These are phyloP conservation scores for Apistogramma diplotaenia DNA, from an alignment of 2,113 vertebrate genomes.

Conservation along the genomic window DNA sequence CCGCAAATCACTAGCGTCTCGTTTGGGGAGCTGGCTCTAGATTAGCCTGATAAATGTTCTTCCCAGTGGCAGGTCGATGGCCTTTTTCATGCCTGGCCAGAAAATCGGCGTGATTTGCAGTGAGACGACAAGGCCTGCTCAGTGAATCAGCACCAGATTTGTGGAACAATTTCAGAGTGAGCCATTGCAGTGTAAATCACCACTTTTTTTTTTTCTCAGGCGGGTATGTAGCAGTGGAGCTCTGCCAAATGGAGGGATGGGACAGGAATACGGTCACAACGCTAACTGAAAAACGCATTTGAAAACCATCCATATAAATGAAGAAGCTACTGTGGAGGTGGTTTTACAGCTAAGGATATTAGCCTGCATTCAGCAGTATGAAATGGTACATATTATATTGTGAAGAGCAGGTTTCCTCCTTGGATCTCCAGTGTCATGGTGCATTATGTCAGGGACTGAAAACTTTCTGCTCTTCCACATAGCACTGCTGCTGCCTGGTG, in stretches of 20 bases:
- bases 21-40: conserved; percentile 1
- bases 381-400: not conserved
- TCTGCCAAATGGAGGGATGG: conserved; percentile 3
- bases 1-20: conserved; percentile 2
- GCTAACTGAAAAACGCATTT: conserved; percentile 1
- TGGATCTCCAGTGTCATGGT: conserved; percentile 37
- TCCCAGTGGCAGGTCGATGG: conserved; percentile 3
- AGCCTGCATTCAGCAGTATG: not conserved
- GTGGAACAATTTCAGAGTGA: conserved; percentile 11
- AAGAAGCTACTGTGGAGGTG: not conserved
- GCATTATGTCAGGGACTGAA: conserved; percentile 61
- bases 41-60: conserved; percentile 26
- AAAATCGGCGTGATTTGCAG: conserved; percentile 29
- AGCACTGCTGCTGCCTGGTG: conserved; percentile 56
- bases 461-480: not conserved
- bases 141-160: conserved; percentile 41
- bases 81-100: not conserved
- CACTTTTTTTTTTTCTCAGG: not conserved
- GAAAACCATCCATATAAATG: not conserved
- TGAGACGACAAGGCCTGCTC: not conserved
- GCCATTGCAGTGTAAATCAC: conserved; percentile 47
- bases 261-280: not conserved
- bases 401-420: conserved; percentile 26
- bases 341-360: not conserved
- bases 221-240: not conserved